A percentile compares a stretch with the other conserved stretches of the same genome.
Conservation (phyloP, 2,888 invertebrate species). For the Gasteruption jaculator region DNA sequence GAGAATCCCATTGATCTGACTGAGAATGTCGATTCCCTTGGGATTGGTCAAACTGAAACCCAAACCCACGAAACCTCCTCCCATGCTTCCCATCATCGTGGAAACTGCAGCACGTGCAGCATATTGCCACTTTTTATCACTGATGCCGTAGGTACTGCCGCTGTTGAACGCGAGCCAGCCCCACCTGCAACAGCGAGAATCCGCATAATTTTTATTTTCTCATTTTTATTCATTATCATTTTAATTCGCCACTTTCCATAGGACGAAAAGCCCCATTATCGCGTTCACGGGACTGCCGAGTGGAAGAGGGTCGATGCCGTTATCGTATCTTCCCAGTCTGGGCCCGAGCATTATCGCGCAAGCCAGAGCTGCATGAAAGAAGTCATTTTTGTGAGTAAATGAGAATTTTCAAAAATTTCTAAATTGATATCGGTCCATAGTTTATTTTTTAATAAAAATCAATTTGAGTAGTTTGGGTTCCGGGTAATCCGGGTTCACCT, state of each 20-base stretch:
- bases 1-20: constrained; percentile 83
- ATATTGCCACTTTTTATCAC: constrained; percentile 86
- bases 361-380: constrained; percentile 73
- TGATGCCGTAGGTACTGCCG: constrained; percentile 80
- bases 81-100: constrained; percentile 88
- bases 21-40: constrained; percentile 75
- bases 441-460: constrained; percentile 1
- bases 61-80: constrained; percentile 75
- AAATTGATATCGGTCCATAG: neutral
- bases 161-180: constrained; percentile 96
- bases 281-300: constrained; percentile 87
- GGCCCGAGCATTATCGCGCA: constrained; percentile 89
- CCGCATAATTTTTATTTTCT: neutral
- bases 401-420: neutral
- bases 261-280: constrained; percentile 84
- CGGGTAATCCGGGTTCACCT: constrained; percentile 32
- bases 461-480: neutral
- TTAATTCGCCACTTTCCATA: constrained; percentile 59
- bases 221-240: constrained; percentile 5
- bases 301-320: constrained; percentile 70
- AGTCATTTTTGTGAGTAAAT: neutral
- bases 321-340: constrained; percentile 77
- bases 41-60: constrained; percentile 56
- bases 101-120: constrained; percentile 85
- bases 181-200: constrained; percentile 64